Evolutionary conservation across 2,113 vertebrate genomes (phyloP).

Genomic region (Ictalurus furcatus): DNA sequence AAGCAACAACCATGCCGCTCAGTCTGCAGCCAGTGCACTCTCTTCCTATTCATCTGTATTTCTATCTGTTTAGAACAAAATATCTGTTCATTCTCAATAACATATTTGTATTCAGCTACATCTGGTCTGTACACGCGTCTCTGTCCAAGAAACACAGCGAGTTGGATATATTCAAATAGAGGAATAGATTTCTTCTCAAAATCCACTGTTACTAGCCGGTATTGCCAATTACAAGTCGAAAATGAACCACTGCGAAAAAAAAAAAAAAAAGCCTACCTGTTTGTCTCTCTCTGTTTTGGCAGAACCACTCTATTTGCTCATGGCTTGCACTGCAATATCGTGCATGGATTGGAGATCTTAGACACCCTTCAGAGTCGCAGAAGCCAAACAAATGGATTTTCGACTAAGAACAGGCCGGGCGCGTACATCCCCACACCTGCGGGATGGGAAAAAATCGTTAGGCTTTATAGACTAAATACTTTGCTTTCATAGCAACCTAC

Average conservation of each 20-base stretch:
- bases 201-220: neutral
- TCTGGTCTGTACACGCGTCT: neutral
- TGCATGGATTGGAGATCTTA: constrained; percentile 37
- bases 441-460: constrained; percentile 9
- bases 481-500: constrained; percentile 26
- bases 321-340: constrained; percentile 22
- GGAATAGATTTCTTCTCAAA: neutral
- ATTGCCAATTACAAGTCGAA: constrained; percentile 12
- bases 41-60: neutral
- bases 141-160: neutral
- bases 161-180: neutral
- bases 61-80: neutral
- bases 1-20: neutral
- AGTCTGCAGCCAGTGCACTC: neutral
- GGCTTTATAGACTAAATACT: constrained; percentile 38
- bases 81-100: constrained; percentile 1
- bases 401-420: constrained; percentile 18
- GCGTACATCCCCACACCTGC: constrained; percentile 25
- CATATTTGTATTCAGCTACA: neutral
- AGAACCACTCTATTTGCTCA: constrained; percentile 28
- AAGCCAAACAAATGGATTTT: constrained; percentile 51
- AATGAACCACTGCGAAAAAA: neutral
- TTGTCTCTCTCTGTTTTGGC: constrained; percentile 16
- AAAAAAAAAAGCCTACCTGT: constrained; percentile 18
- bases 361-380: constrained; percentile 13